These are phyloP conservation scores for Ips typographus DNA, from an alignment of 1,140 invertebrate species.

Conservation along the genomic window DNA sequence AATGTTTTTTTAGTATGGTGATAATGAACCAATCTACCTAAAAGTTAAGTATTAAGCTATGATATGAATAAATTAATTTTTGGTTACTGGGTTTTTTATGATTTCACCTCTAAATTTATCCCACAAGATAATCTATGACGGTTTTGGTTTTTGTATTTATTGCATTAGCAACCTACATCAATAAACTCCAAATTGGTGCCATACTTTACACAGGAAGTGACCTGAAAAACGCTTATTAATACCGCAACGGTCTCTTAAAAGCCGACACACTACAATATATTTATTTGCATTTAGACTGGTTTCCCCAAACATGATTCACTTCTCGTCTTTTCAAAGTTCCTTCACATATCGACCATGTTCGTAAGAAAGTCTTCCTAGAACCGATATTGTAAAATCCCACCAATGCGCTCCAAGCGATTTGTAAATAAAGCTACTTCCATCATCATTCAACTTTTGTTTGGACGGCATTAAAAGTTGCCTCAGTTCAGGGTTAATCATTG, in stretches of 20 bases:
- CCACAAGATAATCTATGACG: no score
- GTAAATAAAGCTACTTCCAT: background rate
- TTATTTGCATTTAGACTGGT: constrained; percentile 7
- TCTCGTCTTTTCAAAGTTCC: background rate
- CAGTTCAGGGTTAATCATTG: constrained; percentile 17
- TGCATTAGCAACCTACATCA: no score
- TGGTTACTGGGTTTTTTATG: no score
- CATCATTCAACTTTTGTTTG: background rate
- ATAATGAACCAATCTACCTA: no score
- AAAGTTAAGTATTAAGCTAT: no score
- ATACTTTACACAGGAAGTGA: background rate
- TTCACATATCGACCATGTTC: background rate
- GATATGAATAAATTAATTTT: no score
- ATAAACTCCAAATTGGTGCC: no score
- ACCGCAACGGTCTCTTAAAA: no score
- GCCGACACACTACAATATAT: background rate
- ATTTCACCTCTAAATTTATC: no score
- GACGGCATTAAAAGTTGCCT: background rate
- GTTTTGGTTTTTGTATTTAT: no score
- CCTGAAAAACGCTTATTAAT: background rate
- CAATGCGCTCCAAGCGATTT: background rate
- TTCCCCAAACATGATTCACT: constrained; percentile 13
- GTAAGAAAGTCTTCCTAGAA: background rate
- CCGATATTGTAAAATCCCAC: constrained; percentile 12
- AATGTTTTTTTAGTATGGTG: no score